Evolutionary conservation across 2,797 vertebrate species (phyloP), one percentile per base, ranked within the genome.

Genomic region (Paguma larvata): DNA sequence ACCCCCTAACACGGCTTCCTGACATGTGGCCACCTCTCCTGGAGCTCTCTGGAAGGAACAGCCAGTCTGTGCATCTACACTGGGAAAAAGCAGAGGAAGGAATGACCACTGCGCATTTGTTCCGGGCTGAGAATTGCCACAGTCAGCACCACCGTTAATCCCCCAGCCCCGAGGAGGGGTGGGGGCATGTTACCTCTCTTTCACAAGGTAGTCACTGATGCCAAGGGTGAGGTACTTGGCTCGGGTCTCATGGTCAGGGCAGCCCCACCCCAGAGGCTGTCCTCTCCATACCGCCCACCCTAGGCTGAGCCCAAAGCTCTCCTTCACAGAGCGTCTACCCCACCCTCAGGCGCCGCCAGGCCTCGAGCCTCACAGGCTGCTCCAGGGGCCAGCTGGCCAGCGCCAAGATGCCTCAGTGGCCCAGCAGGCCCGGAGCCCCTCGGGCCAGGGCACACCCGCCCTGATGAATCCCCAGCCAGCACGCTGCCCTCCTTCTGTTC

Each of bases 401-500:
- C 11, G 12, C 65, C 82, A 46, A 56, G 65, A 48, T 34, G 27
- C 46, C 27, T 56, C 41, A 11, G 68, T 11, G 32, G 56, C 72
- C 72, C 53, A 27, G 62, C 16, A 83, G 53, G 46, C 59, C 59
- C 86, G 84, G 77, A 82, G 46, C 19, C 75, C 51, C 82, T 72
- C 2, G 2, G 27, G 68, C 41, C 67, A 56, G 77, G 72, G 59
- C 72, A n/a, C 30, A 34, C 16, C 94, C 96, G 96, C 97, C 96
- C 94, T 96, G 97, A 98, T 98, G 97, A 98, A 97, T 98, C 97
- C 97, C 96, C 85, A 97, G 98, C 98, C 97, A 98, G 98, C 96
- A 97, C 77, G 97, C 97, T 97, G 94, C 80, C 97, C 96, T 87
- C 97, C 97, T 98, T 98, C 98, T 99, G 98, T 98, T 98, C 98